Base-by-base conservation (phyloP, 2,797 vertebrate genomes). In the Epinephelus awoara region DNA sequence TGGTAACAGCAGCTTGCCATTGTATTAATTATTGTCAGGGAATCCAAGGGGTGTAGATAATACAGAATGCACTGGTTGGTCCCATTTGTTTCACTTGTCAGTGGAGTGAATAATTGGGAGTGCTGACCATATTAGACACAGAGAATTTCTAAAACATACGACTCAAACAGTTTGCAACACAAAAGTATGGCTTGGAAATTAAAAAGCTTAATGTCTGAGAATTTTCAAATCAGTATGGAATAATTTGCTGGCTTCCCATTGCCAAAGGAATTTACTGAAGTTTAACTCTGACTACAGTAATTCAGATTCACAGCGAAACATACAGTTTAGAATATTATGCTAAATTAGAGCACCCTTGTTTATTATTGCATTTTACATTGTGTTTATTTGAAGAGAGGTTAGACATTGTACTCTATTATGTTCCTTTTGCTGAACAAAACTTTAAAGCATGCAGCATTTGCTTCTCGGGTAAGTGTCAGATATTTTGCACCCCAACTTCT, bases 181-280 rank as follows among this genome's bases (percentile, higher is more conserved):
- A 94, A 95, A 95, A 91, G 91, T 90, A 83, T 49, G 88, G 77
- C 96, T 96, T 92, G 96, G 95, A 97, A 98, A 98, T 97, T 96
- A 97, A 97, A 97, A 97, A 96, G 96, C 97, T 96, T 97, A 97
- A 96, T 97, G 96, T 97, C 96, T 94, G 96, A 94, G 93, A 95
- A 95, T 96, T 96, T 59, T 91, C 79, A 90, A 91, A 92, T 93
- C 92, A 86, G 84, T 91, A 77, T 88, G 88, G 84, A 93, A 89
- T 92, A 91, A 92, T 91, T 91, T 90, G 77, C 75, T 71, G 76
- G 86, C 85, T 84, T 84, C 58, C 76, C 79, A 54, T 56, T 92
- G 91, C 89, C 90, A 92, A 88, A 84, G 49, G 74, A 87, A 89
- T 88, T 85, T 75, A 83, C 77, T 87, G 83, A 89, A 90, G 89